Conservation (phyloP, 2,113 vertebrate species). For the Salvelinus alpinus region DNA sequence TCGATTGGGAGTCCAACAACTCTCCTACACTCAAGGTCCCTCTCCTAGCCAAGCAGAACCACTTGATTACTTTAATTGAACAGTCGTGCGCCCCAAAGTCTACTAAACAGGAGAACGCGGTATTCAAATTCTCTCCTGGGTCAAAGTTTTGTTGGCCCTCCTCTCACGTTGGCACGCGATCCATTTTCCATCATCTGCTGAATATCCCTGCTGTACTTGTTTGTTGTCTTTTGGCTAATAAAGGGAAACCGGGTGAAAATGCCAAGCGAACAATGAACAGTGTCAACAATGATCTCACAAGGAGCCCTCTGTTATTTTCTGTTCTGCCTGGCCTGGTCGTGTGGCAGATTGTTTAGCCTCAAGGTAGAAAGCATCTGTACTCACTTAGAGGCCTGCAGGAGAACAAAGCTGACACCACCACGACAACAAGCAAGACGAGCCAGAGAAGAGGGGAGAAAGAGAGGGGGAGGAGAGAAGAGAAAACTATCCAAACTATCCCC, state of each 20-base stretch:
- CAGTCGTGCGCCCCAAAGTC: slow-evolving; percentile 18
- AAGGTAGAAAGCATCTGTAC: slow-evolving; percentile 19
- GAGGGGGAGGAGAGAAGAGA: not conserved
- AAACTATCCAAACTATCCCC: not conserved
- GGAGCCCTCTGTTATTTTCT: slow-evolving; percentile 10
- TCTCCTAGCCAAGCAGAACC: slow-evolving; percentile 2
- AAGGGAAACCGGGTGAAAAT: slow-evolving; percentile 10
- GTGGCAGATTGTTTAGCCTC: slow-evolving; percentile 1
- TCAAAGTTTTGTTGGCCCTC: not conserved
- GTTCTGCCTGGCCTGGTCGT: not conserved
- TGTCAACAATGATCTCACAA: slow-evolving; percentile 16
- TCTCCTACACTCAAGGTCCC: slow-evolving; percentile 3
- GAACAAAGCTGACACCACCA: slow-evolving; percentile 15
- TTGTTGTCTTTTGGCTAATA: slow-evolving; percentile 23
- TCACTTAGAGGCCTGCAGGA: slow-evolving; percentile 22
- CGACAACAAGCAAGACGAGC: not conserved
- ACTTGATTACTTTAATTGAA: slow-evolving; percentile 33
- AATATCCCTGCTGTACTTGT: slow-evolving; percentile 11
- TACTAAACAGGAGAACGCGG: not conserved
- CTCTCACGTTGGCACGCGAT: not conserved
- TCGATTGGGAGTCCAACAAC: not conserved
- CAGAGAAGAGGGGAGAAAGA: slow-evolving; percentile 6
- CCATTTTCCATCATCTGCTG: slow-evolving; percentile 15
- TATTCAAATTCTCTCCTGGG: slow-evolving; percentile 6
- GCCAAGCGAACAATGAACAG: slow-evolving; percentile 6